A percentile compares a stretch with the other conserved stretches of the same genome.
Evolutionary conservation across 2,113 vertebrate genomes (phyloP).

Genomic region (Halichoerus grypus): DNA sequence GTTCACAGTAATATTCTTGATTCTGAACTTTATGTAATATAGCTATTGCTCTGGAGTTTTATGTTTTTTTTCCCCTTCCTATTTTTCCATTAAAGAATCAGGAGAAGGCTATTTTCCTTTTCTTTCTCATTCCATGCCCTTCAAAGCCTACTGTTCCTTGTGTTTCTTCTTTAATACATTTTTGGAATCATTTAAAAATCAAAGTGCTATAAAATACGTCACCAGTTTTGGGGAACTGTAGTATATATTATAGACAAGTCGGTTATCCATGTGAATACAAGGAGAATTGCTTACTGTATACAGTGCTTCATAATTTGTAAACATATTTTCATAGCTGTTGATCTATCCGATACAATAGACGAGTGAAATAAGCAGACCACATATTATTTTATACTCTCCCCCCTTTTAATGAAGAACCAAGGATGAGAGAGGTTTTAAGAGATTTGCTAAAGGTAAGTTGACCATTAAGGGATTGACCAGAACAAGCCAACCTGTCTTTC

Average conservation of each 20-base stretch:
- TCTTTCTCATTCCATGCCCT: background rate
- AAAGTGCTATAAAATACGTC: background rate
- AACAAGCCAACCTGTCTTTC: background rate
- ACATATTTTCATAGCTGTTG: background rate
- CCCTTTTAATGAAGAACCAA: background rate
- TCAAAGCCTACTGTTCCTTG: slow-evolving; percentile 26
- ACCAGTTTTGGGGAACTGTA: slow-evolving; percentile 23
- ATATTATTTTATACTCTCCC: background rate
- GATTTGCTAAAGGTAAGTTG: background rate
- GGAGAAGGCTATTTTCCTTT: slow-evolving; percentile 24
- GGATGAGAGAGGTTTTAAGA: slow-evolving; percentile 22
- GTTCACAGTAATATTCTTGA: slow-evolving; percentile 55
- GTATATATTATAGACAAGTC: background rate
- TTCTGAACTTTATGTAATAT: slow-evolving; percentile 51
- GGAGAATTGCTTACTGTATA: slow-evolving; percentile 4
- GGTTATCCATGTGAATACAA: background rate
- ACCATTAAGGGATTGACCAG: background rate
- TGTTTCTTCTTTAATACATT: slow-evolving; percentile 59
- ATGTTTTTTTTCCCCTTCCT: slow-evolving; percentile 8
- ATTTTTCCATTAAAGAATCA: slow-evolving; percentile 62
- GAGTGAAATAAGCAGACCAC: background rate
- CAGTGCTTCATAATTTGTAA: background rate
- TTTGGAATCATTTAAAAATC: slow-evolving; percentile 64
- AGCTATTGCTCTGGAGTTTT: slow-evolving; percentile 37
- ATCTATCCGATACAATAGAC: background rate